Evolutionary conservation across 1,140 invertebrate genomes (phyloP).

Genomic region (Goniozus legneri): DNA sequence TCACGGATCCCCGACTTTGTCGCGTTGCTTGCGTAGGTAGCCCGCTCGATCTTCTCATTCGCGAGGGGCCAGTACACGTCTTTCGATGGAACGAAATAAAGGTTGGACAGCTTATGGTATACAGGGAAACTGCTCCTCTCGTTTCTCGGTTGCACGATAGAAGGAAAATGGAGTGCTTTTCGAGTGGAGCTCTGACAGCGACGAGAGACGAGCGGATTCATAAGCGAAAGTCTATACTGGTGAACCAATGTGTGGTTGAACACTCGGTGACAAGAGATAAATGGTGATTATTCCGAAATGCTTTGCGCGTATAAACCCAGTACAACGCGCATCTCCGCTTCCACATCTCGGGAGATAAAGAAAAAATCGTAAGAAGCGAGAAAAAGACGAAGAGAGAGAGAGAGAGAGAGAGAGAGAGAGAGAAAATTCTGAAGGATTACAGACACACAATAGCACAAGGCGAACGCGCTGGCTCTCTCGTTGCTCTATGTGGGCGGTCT

Average conservation of each 20-base stretch:
- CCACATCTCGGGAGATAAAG: constrained; percentile 6
- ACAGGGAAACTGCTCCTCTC: no score
- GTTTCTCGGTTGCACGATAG: no score
- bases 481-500: constrained; percentile 23
- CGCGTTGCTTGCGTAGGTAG: constrained; percentile 16
- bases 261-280: constrained; percentile 17
- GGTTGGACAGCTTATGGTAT: no score
- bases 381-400: background rate
- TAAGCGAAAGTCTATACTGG: background rate
- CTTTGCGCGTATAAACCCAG: background rate
- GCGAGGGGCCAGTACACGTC: background rate
- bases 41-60: background rate
- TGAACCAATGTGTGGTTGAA: background rate
- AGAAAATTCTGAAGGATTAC: background rate
- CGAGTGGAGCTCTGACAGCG: background rate
- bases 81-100: background rate
- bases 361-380: constrained; percentile 4
- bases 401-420: background rate
- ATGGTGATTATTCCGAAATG: constrained; percentile 19
- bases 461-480: background rate
- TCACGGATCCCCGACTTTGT: constrained; percentile 41
- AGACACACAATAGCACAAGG: background rate
- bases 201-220: no score
- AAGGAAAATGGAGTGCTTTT: constrained; percentile 1
- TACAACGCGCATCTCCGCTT: background rate